Percentiles rank a stretch among this genome's conserved stretches.
Conservation (phyloP, 1,140 invertebrate species). For the Dendrolimus punctatus region DNA sequence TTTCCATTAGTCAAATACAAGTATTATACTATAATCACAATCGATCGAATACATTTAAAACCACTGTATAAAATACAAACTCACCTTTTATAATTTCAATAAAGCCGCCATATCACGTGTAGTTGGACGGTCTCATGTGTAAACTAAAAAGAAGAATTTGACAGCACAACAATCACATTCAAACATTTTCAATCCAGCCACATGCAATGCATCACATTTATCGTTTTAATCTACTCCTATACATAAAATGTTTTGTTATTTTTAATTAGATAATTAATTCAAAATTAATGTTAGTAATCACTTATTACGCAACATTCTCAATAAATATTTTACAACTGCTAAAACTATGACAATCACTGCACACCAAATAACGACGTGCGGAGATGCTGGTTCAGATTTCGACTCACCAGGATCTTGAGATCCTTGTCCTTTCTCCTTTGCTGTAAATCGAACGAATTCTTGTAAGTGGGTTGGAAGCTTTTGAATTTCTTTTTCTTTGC, state of each 20-base stretch:
- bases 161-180: too few species aligned
- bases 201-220: too few species aligned
- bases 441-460: constrained; percentile 79
- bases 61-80: too few species aligned
- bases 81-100: too few species aligned
- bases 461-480: constrained; percentile 81
- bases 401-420: constrained; percentile 60
- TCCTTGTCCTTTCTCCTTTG: constrained; percentile 70
- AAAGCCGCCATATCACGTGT: too few species aligned
- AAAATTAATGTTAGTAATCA: constrained; percentile 23
- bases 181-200: too few species aligned
- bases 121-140: too few species aligned
- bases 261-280: constrained; percentile 3
- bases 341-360: constrained; percentile 62
- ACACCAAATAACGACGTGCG: constrained; percentile 65
- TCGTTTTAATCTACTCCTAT: neutral
- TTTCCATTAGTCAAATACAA: too few species aligned
- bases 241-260: constrained; percentile 4
- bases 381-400: constrained; percentile 34
- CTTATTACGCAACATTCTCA: constrained; percentile 44
- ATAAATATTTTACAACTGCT: constrained; percentile 54
- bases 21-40: too few species aligned
- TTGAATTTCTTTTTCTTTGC: constrained; percentile 73
- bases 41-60: too few species aligned
- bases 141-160: too few species aligned